Base-by-base conservation (phyloP, 2,797 vertebrate species). In the Pseudocheirus occidentalis region DNA sequence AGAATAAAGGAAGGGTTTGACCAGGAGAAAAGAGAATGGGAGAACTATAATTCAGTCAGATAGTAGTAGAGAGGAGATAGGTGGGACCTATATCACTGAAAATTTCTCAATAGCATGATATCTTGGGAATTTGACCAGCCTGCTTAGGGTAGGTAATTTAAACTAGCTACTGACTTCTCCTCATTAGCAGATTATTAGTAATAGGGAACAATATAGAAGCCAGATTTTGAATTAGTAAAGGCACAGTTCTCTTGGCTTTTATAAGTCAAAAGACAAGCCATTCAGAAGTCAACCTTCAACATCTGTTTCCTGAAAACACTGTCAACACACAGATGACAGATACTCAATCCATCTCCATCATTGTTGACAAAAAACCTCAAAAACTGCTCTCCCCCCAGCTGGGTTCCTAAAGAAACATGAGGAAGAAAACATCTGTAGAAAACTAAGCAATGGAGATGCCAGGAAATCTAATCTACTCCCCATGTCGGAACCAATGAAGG, bases 321-420 rank as follows among this genome's bases (percentile, higher is more conserved):
- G n/a, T 81, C n/a, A 40, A 14, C 66, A 81, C n/a, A 81, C 16
- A 10, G n/a, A 81, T 81, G 66, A 40, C 40, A 6, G n/a, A 81
- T 81, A 46, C 7, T 40, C n/a, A 46, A 81, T 81, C 18, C n/a
- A 40, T 81, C 18, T 81, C 46, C n/a, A 81, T 81, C 16, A 81
- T 9, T 81, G 66, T 24, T 81, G 66, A 73, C 62, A 40, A 81
- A 73, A 81, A 81, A 18, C 18, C 66, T 40, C 46, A 40, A 81
- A 73, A 81, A 81, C 66, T 24, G 3, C 18, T 81, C n/a, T 66
- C 94, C 92, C 27, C 13, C 50, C 28, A 90, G 31, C 2, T 91
- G 14, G 93, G 24, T 92, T 95, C 59, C 94, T 89, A 95, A 93
- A 90, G 53, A 91, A n/a, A 55, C 13, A 92, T 31, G 89, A 62